Evolutionary conservation across 2,113 vertebrate species (phyloP).

Genomic region (Catharus bicknelli): DNA sequence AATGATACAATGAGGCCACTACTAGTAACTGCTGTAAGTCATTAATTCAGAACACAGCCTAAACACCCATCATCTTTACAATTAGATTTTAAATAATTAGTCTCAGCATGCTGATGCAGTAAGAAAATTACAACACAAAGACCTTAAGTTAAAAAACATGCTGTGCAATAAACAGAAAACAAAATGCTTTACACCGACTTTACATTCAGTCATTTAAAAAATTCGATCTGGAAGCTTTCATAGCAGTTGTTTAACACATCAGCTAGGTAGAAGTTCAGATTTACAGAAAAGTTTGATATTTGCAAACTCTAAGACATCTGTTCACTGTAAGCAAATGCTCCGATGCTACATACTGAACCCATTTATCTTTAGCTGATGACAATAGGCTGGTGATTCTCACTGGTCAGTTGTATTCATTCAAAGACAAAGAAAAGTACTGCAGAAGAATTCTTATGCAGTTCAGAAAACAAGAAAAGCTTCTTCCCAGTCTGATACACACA

Average conservation of each 20-base stretch:
- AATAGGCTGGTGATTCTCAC: neutral
- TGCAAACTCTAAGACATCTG: neutral
- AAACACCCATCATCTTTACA: neutral
- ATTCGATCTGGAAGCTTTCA: neutral
- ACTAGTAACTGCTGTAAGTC: neutral
- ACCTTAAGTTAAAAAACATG: neutral
- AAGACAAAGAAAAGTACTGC: neutral
- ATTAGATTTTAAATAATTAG: neutral
- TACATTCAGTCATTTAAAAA: neutral
- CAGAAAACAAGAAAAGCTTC: neutral
- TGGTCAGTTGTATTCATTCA: neutral
- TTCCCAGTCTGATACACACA: neutral
- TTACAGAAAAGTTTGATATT: neutral
- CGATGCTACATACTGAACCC: neutral
- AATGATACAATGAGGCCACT: neutral
- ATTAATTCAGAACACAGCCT: neutral
- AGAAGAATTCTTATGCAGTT: neutral
- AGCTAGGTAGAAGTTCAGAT: neutral
- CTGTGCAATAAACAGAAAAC: neutral
- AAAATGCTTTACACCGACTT: neutral
- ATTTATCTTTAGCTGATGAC: neutral
- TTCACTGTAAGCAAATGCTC: neutral
- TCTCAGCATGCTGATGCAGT: neutral
- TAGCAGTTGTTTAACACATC: neutral
- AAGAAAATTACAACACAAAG: neutral